Base-by-base conservation (phyloP, 2,797 vertebrate genomes). In the Margarornis squamiger region DNA sequence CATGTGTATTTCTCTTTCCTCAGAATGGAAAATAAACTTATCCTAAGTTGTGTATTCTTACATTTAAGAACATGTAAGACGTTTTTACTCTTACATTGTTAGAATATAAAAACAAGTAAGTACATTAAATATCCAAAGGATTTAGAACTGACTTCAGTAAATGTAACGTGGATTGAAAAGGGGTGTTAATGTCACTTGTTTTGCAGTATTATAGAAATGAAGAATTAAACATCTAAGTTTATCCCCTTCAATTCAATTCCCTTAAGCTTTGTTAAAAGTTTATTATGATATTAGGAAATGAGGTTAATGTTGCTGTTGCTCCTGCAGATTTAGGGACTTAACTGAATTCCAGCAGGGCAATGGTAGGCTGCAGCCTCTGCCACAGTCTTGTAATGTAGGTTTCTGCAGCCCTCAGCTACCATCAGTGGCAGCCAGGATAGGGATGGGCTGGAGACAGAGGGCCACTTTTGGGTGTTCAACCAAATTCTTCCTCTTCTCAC, bases 201-300 rank as follows among this genome's bases (percentile, higher is more conserved):
- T 96, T 94, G 70, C 70, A 74, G 76, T 85, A 80, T 79, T 97
- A 59, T 4, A 85, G 80, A 91, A 95, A 87, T 74, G 36, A 86
- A 86, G 86, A 97, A 95, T 96, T 95, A 96, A 96, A 93, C 94
- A n/a, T 93, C 46, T 14, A 82, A 88, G 73, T 97, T 97, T 95
- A 97, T 95, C 81, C 75, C 19, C 66, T 90, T 96, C 83, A 91
- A 93, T 95, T 95, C 74, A 74, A 67, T 95, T 96, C 97, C 55
- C 76, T 95, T 88, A 92, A 93, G 92, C 93, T 97, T 97, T 97
- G 92, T 97, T 97, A 86, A 76, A 93, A 92, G 93, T 97, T 96
- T 96, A 73, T 96, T 93, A 63, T 86, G 92, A 52, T 63, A 36
- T 93, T 96, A 91, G 67, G 84, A 96, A 96, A 95, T 79, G 79